These are phyloP conservation scores for Barypeithes pellucidus DNA, from an alignment of 2,888 invertebrate species.

Conservation along the genomic window DNA sequence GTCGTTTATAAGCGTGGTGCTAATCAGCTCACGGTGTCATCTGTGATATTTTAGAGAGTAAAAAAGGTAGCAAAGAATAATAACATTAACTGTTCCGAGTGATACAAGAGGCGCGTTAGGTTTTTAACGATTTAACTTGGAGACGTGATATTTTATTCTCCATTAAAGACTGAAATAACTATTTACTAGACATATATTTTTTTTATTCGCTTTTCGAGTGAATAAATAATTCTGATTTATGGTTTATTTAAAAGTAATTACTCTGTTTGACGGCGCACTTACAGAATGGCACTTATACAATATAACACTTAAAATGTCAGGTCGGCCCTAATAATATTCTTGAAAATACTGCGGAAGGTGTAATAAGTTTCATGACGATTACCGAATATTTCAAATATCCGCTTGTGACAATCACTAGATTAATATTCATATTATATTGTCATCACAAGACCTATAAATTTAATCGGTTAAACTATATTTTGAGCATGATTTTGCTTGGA, in stretches of 20 bases:
- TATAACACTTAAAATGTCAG: too few relatives aligned
- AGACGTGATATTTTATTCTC: slow-evolving; percentile 72
- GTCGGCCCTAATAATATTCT: too few relatives aligned
- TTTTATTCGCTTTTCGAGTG: slow-evolving; percentile 34
- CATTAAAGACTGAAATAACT: slow-evolving; percentile 72
- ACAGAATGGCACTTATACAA: too few relatives aligned
- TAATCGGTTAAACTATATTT: too few relatives aligned
- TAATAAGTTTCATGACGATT: too few relatives aligned
- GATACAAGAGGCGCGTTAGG: slow-evolving; percentile 67
- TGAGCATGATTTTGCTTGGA: too few relatives aligned
- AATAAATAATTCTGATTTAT: slow-evolving; percentile 21
- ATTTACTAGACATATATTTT: slow-evolving; percentile 62
- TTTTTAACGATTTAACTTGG: slow-evolving; percentile 61
- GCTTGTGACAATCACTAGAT: too few relatives aligned
- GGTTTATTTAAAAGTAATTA: not conserved
- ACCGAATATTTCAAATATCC: too few relatives aligned
- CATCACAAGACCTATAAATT: too few relatives aligned
- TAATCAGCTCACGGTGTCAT: slow-evolving; percentile 65
- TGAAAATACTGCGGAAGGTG: too few relatives aligned
- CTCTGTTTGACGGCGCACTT: too few relatives aligned
- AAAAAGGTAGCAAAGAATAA: slow-evolving; percentile 71
- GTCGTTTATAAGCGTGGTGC: slow-evolving; percentile 65
- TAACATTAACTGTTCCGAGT: slow-evolving; percentile 69
- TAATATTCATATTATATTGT: too few relatives aligned
- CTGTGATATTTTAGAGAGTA: slow-evolving; percentile 70